Conservation (phyloP, 2,888 invertebrate species). For the Charanyca ferruginea region DNA sequence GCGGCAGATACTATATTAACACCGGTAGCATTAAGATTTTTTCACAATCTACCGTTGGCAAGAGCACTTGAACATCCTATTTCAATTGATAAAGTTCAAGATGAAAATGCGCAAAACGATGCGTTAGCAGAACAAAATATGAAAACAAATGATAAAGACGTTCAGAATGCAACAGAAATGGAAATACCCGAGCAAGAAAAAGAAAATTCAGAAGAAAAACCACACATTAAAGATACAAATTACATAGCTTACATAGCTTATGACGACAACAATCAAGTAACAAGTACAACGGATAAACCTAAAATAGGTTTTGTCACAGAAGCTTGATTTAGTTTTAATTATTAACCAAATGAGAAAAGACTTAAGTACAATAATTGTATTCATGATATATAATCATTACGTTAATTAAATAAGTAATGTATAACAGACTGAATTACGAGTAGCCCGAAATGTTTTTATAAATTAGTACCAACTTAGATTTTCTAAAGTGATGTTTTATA, state of each 20-base stretch:
- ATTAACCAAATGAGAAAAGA: background rate
- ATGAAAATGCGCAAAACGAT: conserved; percentile 58
- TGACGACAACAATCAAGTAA: conserved; percentile 33
- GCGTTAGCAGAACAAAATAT: conserved; percentile 20
- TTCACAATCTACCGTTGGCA: conserved; percentile 81
- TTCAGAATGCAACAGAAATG: conserved; percentile 14
- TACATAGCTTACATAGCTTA: conserved; percentile 43
- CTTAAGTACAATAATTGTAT: background rate
- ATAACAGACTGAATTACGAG: conserved; percentile 8
- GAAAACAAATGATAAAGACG: conserved; percentile 19
- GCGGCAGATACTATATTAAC: conserved; percentile 73
- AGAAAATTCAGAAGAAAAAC: conserved; percentile 14
- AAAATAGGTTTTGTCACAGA: conserved; percentile 26
- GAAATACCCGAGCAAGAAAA: conserved; percentile 22
- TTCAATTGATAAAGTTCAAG: conserved; percentile 74
- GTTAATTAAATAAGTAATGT: conserved; percentile 1
- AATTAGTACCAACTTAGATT: background rate
- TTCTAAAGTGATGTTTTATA: background rate
- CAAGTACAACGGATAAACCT: conserved; percentile 37
- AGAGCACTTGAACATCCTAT: conserved; percentile 82
- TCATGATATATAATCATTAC: background rate
- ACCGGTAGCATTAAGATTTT: conserved; percentile 81
- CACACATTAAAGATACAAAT: conserved; percentile 23
- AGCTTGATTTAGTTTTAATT: conserved; percentile 8
- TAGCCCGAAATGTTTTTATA: background rate